Conservation (phyloP, 2,797 vertebrate species). For the Iguana delicatissima region DNA sequence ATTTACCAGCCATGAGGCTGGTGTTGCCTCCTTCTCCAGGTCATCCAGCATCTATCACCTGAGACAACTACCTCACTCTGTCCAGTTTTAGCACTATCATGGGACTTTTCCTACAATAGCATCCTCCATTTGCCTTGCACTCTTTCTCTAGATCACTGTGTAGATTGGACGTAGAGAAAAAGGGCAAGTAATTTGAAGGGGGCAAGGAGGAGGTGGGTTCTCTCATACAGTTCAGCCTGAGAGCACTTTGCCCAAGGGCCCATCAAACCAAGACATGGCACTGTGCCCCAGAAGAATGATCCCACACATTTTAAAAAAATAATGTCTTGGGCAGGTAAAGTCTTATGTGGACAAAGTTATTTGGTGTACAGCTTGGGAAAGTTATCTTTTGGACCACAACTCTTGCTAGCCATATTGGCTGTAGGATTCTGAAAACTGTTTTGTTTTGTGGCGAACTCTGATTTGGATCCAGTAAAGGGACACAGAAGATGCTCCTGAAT, state of each 20-base stretch:
- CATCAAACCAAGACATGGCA: background rate
- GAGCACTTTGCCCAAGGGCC: background rate
- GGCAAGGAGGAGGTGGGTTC: background rate
- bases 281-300: no score
- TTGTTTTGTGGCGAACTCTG: no score
- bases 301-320: no score
- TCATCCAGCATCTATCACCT: no score
- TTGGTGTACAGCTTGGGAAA: background rate
- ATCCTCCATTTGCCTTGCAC: background rate
- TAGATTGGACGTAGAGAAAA: background rate
- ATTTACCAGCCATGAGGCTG: no score
- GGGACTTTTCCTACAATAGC: no score
- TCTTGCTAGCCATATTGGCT: background rate
- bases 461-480: background rate
- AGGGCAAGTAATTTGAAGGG: background rate
- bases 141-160: background rate
- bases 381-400: background rate
- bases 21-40: no score
- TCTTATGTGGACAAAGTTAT: no score
- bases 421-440: no score
- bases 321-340: no score
- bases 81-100: no score
- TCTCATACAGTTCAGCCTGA: background rate
- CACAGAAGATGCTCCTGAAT: background rate
- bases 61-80: no score